These are phyloP conservation scores for Leguminivora glycinivorella DNA, from an alignment of 1,140 invertebrate genomes.

Conservation along the genomic window DNA sequence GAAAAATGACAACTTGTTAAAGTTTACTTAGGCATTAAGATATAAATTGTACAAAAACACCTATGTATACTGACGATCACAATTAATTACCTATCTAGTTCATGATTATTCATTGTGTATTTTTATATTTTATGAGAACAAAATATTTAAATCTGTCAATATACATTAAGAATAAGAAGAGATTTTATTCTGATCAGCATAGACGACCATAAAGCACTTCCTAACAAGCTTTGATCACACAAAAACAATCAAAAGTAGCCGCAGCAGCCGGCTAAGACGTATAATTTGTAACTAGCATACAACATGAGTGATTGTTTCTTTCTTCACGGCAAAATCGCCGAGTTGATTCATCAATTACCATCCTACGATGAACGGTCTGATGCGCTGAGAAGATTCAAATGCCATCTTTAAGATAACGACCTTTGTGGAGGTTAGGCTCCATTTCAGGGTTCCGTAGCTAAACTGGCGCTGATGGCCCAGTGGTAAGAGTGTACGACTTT, in stretches of 20 bases:
- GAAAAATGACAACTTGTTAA: background rate
- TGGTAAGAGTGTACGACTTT: too few species aligned
- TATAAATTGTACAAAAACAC: too few species aligned
- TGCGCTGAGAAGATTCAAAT: conserved; percentile 23
- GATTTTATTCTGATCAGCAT: too few species aligned
- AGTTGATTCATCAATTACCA: conserved; percentile 37
- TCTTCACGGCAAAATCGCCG: conserved; percentile 31
- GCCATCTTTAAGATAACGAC: conserved; percentile 27
- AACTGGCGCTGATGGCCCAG: too few species aligned
- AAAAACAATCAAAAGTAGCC: conserved; percentile 18
- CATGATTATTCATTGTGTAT: too few species aligned
- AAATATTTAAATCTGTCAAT: too few species aligned
- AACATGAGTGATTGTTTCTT: conserved; percentile 31
- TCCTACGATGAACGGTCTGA: conserved; percentile 24
- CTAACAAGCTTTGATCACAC: conserved; percentile 26
- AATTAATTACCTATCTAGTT: too few species aligned
- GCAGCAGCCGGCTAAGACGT: conserved; percentile 12
- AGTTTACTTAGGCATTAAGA: too few species aligned
- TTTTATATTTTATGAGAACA: too few species aligned
- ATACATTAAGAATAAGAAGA: too few species aligned
- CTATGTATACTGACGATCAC: too few species aligned
- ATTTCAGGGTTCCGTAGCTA: too few species aligned
- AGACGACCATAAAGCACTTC: background rate
- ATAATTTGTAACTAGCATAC: conserved; percentile 26
- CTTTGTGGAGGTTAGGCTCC: conserved; percentile 5